A percentile compares a stretch with the other conserved stretches of the same genome.
Conservation (phyloP, 1,140 invertebrate genomes). For the Dreissena polymorpha region DNA sequence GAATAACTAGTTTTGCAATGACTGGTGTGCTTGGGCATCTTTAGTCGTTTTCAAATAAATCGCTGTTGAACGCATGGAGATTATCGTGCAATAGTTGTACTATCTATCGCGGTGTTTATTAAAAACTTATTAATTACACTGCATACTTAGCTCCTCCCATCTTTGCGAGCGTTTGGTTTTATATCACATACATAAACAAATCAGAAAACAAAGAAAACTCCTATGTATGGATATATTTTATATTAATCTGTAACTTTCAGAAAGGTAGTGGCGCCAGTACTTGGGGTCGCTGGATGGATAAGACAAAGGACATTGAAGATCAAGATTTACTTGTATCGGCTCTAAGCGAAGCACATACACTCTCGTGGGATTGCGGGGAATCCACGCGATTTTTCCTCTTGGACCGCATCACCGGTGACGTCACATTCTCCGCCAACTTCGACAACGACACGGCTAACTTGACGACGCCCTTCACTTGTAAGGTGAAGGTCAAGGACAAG, state of each 20-base stretch:
- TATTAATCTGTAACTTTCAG: background rate
- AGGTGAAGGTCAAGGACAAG: constrained; percentile 39
- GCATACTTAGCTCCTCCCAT: too few relatives aligned
- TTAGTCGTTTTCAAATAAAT: too few relatives aligned
- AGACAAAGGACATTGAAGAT: background rate
- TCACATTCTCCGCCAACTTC: constrained; percentile 42
- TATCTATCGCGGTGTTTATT: too few relatives aligned
- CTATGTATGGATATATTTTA: too few relatives aligned
- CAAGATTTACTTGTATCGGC: background rate
- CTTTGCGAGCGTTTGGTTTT: too few relatives aligned
- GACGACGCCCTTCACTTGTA: constrained; percentile 16
- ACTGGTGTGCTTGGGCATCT: too few relatives aligned
- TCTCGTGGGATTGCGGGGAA: constrained; percentile 37
- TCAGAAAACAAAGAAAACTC: too few relatives aligned
- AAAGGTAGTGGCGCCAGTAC: background rate
- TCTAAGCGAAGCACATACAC: background rate
- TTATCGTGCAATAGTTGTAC: too few relatives aligned
- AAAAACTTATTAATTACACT: too few relatives aligned
- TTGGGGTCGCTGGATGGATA: background rate
- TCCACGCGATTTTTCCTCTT: constrained; percentile 31
- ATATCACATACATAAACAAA: too few relatives aligned
- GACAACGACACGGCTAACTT: constrained; percentile 45
- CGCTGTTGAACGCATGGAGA: too few relatives aligned
- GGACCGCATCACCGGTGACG: background rate
- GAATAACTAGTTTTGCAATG: too few relatives aligned